Conservation (phyloP, 2,113 vertebrate genomes). For the Corapipo altera region DNA sequence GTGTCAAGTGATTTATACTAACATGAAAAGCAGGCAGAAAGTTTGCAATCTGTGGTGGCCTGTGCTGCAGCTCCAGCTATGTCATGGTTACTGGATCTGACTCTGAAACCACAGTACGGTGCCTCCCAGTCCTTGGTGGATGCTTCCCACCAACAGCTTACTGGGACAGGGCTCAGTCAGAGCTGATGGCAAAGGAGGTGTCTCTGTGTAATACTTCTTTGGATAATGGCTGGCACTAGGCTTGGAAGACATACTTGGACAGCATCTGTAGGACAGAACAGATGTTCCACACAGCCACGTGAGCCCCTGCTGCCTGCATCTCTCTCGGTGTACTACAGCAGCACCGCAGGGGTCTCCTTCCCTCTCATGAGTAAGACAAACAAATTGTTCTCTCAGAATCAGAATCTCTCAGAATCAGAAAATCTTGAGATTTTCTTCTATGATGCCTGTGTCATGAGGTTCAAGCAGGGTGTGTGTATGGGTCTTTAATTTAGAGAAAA, state of each 20-base stretch:
- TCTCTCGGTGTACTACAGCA: background rate
- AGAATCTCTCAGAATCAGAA: background rate
- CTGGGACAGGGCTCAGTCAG: background rate
- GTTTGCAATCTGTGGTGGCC: background rate
- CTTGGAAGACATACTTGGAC: background rate
- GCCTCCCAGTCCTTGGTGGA: background rate
- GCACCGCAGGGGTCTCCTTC: background rate
- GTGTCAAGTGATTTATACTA: background rate
- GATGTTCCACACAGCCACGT: background rate
- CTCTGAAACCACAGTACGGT: background rate
- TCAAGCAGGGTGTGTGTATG: background rate
- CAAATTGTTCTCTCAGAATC: background rate
- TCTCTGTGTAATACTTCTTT: background rate
- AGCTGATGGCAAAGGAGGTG: background rate
- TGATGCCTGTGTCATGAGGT: accelerated
- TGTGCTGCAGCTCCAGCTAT: background rate
- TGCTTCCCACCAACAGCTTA: background rate
- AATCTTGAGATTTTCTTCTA: background rate
- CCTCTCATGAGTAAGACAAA: background rate
- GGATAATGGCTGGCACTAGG: background rate
- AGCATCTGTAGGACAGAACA: background rate
- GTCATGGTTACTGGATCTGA: background rate
- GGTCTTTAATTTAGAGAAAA: background rate
- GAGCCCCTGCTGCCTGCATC: background rate
- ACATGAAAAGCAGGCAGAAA: background rate